Conservation (phyloP, 1,140 invertebrate species). For the Macrostomum lignano region DNA sequence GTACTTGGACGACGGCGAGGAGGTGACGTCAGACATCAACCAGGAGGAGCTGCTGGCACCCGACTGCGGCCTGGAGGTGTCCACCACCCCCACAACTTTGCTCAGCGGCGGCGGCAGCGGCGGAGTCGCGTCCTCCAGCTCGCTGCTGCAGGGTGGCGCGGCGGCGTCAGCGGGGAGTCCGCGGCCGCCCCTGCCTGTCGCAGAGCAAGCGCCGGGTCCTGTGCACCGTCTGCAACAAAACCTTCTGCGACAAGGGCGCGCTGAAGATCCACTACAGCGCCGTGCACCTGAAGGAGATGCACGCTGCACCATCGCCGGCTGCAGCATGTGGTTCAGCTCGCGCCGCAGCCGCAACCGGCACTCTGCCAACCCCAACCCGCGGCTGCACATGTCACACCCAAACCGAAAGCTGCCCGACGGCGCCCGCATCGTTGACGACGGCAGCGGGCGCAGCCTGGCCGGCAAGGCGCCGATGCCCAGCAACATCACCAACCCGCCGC, state of each 20-base stretch:
- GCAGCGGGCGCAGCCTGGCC: slow-evolving; percentile 64
- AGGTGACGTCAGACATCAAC: too few species aligned
- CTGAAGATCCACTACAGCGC: slow-evolving; percentile 97
- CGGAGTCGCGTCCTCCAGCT: too few species aligned
- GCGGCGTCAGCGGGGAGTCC: too few species aligned
- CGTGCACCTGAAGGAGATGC: slow-evolving; percentile 89
- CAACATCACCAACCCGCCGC: slow-evolving; percentile 3
- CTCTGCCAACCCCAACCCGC: slow-evolving; percentile 88
- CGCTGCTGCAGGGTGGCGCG: too few species aligned
- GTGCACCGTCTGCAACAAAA: slow-evolving; percentile 88
- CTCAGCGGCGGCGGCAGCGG: too few species aligned
- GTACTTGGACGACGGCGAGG: too few species aligned
- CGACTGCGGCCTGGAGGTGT: too few species aligned
- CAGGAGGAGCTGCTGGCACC: too few species aligned
- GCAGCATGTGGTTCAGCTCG: slow-evolving; percentile 97
- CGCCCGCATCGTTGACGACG: slow-evolving; percentile 39
- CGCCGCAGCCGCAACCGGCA: slow-evolving; percentile 73
- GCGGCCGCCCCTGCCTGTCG: too few species aligned
- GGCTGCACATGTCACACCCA: slow-evolving; percentile 62
- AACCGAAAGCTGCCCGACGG: slow-evolving; percentile 9
- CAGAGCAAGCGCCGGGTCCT: slow-evolving; percentile 65
- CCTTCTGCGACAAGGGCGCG: slow-evolving; percentile 89
- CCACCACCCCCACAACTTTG: too few species aligned
- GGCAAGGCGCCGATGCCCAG: slow-evolving; percentile 31
- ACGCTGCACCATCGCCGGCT: slow-evolving; percentile 88